Evolutionary conservation across 2,888 invertebrate genomes (phyloP).

Genomic region (Lottia scabra): DNA sequence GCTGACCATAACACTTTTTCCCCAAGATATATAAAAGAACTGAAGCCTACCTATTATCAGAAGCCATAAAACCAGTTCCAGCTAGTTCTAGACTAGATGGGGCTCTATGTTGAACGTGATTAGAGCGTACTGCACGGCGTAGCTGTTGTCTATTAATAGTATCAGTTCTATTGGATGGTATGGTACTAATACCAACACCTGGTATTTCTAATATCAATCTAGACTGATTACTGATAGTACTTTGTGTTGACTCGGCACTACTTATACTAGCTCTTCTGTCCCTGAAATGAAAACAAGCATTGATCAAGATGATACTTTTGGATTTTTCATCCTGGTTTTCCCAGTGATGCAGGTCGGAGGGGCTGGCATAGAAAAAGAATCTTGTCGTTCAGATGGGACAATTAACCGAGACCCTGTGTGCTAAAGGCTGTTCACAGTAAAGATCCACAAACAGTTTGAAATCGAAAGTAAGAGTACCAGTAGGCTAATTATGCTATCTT

Average conservation of each 20-base stretch:
- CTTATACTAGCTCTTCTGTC: conserved; percentile 8
- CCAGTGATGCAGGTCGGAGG: too few species aligned
- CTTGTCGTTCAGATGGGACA: too few species aligned
- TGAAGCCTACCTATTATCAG: conserved; percentile 4
- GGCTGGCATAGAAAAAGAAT: too few species aligned
- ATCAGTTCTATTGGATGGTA: conserved; percentile 24
- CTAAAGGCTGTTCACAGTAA: too few species aligned
- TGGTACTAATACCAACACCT: conserved; percentile 42
- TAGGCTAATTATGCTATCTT: too few species aligned
- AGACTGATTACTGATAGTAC: conserved; percentile 20
- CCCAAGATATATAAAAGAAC: too few species aligned
- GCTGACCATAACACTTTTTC: too few species aligned
- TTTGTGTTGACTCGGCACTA: background rate
- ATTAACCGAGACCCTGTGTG: too few species aligned
- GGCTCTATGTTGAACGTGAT: conserved; percentile 21
- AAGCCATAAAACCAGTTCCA: conserved; percentile 21
- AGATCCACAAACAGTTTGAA: too few species aligned
- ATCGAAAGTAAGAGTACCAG: too few species aligned
- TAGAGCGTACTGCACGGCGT: conserved; percentile 13
- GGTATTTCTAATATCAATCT: conserved; percentile 38
- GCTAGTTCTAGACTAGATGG: conserved; percentile 28
- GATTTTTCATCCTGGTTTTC: too few species aligned
- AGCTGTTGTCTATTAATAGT: background rate
- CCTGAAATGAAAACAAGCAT: background rate
- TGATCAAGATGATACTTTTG: too few species aligned